These are phyloP conservation scores for Agrypnus murinus DNA, from an alignment of 2,888 invertebrate species.

Conservation along the genomic window DNA sequence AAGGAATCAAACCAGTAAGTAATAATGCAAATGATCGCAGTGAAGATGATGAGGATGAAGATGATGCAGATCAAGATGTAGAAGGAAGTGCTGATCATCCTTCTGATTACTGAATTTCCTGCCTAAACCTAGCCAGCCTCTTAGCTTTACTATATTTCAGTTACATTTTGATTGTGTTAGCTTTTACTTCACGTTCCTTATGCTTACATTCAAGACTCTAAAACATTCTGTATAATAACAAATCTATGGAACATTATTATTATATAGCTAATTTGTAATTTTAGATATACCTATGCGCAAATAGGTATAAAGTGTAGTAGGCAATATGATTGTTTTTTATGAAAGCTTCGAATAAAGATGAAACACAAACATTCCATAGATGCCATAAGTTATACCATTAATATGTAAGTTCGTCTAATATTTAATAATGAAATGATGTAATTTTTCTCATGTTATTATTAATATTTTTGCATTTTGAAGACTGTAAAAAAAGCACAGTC, in stretches of 20 bases:
- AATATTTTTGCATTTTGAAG: slow-evolving; percentile 26
- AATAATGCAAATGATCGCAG: slow-evolving; percentile 74
- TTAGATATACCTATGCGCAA: slow-evolving; percentile 52
- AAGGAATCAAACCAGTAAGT: slow-evolving; percentile 51
- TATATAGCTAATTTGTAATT: slow-evolving; percentile 45
- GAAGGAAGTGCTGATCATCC: slow-evolving; percentile 87
- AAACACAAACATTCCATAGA: slow-evolving; percentile 62
- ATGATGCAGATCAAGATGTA: slow-evolving; percentile 79
- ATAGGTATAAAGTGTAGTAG: slow-evolving; percentile 65
- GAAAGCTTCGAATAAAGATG: slow-evolving; percentile 58
- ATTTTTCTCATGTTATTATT: slow-evolving; percentile 15
- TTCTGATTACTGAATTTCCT: slow-evolving; percentile 78
- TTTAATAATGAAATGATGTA: slow-evolving; percentile 10
- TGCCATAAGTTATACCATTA: slow-evolving; percentile 55
- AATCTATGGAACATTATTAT: slow-evolving; percentile 34
- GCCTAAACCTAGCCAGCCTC: slow-evolving; percentile 49
- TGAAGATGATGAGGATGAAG: slow-evolving; percentile 83
- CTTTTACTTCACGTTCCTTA: slow-evolving; percentile 34
- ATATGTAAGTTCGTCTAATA: slow-evolving; percentile 28
- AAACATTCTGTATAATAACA: slow-evolving; percentile 25
- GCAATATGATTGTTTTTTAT: slow-evolving; percentile 64
- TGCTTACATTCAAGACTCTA: slow-evolving; percentile 33
- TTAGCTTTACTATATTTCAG: slow-evolving; percentile 35
- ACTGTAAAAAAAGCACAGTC: neutral
- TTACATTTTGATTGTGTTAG: slow-evolving; percentile 35